Percentiles rank a stretch among this genome's conserved stretches.
Conservation (phyloP, 1,140 invertebrate species). For the Subanguina moxae region DNA sequence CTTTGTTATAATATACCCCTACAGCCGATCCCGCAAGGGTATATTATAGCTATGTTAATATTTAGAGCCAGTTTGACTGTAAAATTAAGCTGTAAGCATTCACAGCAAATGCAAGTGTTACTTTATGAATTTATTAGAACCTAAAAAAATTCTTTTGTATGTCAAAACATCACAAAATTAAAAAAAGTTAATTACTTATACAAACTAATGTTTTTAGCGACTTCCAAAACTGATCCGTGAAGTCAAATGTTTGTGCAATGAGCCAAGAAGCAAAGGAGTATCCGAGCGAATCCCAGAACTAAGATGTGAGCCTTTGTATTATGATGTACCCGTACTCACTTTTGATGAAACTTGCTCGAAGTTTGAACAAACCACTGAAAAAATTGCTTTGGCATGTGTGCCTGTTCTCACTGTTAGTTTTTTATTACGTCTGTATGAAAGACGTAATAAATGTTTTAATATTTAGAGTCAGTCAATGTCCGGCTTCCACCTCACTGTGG, state of each 20-base stretch:
- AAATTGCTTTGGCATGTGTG: conserved; percentile 17
- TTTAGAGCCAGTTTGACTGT: too few species aligned
- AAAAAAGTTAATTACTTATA: background rate
- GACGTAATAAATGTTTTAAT: background rate
- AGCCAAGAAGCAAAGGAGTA: background rate
- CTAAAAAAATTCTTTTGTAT: too few species aligned
- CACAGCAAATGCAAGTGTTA: too few species aligned
- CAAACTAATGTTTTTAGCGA: conserved; percentile 1
- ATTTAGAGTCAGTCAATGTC: conserved; percentile 10
- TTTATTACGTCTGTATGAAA: background rate
- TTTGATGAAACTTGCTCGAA: conserved; percentile 21
- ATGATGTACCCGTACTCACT: conserved; percentile 17
- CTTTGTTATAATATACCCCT: too few species aligned
- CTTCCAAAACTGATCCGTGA: conserved; percentile 9
- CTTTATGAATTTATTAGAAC: too few species aligned
- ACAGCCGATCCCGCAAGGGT: too few species aligned
- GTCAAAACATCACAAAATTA: too few species aligned
- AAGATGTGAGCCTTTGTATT: conserved; percentile 22
- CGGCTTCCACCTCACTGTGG: background rate
- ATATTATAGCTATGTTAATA: too few species aligned
- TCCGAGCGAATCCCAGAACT: background rate
- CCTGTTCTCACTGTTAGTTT: conserved; percentile 8
- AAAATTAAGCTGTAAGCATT: too few species aligned
- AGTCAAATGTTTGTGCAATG: conserved; percentile 20
- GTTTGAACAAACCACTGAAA: background rate